Percentiles rank a stretch among this genome's conserved stretches.
Conservation (phyloP, 2,113 vertebrate genomes). For the Copsychus sechellarum region DNA sequence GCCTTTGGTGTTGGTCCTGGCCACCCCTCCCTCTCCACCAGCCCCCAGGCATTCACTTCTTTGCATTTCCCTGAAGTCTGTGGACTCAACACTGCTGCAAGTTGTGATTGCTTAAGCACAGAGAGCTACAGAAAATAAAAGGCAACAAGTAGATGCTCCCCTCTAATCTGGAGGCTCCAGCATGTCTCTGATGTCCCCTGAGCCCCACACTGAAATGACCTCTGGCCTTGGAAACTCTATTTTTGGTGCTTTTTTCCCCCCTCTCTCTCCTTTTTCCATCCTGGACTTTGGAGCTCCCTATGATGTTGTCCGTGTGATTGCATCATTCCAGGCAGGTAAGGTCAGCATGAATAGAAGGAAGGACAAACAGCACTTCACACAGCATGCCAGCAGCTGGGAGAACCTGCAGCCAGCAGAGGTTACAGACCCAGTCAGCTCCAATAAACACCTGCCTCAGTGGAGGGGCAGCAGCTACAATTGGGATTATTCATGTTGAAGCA, state of each 20-base stretch:
- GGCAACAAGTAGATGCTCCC: neutral
- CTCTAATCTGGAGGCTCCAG: neutral
- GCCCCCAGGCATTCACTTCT: neutral
- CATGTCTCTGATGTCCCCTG: neutral
- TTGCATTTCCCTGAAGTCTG: neutral
- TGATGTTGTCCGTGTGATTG: neutral
- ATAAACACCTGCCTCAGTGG: constrained; percentile 37
- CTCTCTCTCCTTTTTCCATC: neutral
- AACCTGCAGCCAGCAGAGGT: constrained; percentile 27
- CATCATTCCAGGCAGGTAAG: constrained; percentile 21
- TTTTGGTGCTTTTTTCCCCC: fast-evolving
- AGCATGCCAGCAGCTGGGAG: neutral
- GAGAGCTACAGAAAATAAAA: neutral
- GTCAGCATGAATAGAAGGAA: constrained; percentile 24
- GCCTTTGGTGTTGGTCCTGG: neutral
- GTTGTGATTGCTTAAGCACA: neutral
- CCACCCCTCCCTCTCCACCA: neutral
- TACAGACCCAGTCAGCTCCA: constrained; percentile 43
- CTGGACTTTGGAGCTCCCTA: constrained; percentile 7
- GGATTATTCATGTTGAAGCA: neutral
- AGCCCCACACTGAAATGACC: neutral
- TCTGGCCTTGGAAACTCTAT: neutral
- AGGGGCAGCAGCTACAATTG: neutral
- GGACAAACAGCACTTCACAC: constrained; percentile 37
- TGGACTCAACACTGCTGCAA: neutral